Evolutionary conservation across 2,113 vertebrate species (phyloP), one percentile per base, ranked within the genome.

Genomic region (Pogonocichla stellata): DNA sequence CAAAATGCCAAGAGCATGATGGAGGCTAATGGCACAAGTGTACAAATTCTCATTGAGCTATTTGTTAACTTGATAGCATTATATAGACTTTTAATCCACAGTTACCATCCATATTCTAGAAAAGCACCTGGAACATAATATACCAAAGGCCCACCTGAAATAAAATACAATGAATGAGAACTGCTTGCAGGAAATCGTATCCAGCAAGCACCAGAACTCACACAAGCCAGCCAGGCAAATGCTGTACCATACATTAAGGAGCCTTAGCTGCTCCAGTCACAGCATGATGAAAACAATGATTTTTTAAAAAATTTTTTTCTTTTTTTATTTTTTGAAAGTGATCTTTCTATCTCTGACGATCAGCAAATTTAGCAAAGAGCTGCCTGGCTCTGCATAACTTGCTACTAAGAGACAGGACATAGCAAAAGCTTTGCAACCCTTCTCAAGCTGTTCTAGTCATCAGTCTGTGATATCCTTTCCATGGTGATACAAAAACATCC

Each of bases 41-140:
- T 97, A 98, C 96, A 97, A 94, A 96, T 92, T 86, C 93, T 85
- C 90, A 97, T 43, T 85, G 66, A 97, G 94, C 95, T 96, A 83
- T 96, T 90, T 95, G 92, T 95, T 92, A 91, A 29, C 84, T 92
- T 96, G 88, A 97, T 93, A 93, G 95, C 92, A 96, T 92, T 62
- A 71, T 64, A 97, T 8, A 92, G 82, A 96, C 87, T 92, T 92
- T 93, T 86, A 92, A 96, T 95, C 89, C 93, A 94, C 92, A 94
- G 89, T 96, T 93, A 95, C 82, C 91, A 97, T 93, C 69, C 90
- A 78, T 82, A 86, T 75, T 91, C 88, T 95, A 96, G 92, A 92
- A 92, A 54, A 97, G 96, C 91, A 95, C 86, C 83, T 83, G 90
- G 93, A 93, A 92, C 77, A 91, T 73, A 93, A 64, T 40, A 94